Evolutionary conservation across 2,113 vertebrate genomes (phyloP).

Genomic region (Suncus etruscus): DNA sequence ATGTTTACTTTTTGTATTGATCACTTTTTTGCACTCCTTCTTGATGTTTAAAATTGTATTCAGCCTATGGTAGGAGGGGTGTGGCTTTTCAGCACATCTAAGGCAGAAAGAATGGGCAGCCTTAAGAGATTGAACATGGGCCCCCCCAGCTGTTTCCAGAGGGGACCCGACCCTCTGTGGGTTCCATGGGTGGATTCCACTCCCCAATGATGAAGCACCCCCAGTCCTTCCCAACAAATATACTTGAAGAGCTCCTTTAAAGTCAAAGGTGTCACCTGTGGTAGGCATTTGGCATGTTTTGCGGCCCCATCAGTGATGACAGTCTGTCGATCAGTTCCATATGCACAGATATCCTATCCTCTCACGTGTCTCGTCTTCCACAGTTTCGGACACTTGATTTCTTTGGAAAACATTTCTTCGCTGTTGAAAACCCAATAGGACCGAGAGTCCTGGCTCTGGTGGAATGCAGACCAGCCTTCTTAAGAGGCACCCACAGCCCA

Average conservation of each 20-base stretch:
- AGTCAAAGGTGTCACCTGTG: conserved; percentile 76
- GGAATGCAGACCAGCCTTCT: conserved; percentile 52
- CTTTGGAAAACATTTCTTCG: conserved; percentile 74
- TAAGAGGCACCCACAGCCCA: conserved; percentile 58
- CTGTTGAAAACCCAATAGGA: conserved; percentile 73
- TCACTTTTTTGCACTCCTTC: conserved; percentile 89
- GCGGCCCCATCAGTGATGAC: conserved; percentile 75
- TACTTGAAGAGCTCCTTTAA: conserved; percentile 81
- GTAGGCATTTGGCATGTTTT: conserved; percentile 76
- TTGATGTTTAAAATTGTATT: conserved; percentile 86
- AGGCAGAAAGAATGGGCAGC: conserved; percentile 82
- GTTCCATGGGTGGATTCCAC: conserved; percentile 75
- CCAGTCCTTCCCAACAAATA: conserved; percentile 54
- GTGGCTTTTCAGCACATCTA: conserved; percentile 83
- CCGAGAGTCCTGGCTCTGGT: conserved; percentile 56
- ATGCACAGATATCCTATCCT: conserved; percentile 78
- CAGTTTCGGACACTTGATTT: conserved; percentile 71
- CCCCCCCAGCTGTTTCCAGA: conserved; percentile 70
- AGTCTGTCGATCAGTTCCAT: conserved; percentile 78
- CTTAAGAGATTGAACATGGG: conserved; percentile 46
- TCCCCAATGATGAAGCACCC: conserved; percentile 66
- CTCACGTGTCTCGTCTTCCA: conserved; percentile 70
- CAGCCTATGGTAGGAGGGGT: conserved; percentile 86
- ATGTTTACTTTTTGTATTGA: conserved; percentile 91
- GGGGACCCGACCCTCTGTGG: conserved; percentile 71